Base-by-base conservation (phyloP, 2,113 vertebrate genomes). In the Podilymbus podiceps region DNA sequence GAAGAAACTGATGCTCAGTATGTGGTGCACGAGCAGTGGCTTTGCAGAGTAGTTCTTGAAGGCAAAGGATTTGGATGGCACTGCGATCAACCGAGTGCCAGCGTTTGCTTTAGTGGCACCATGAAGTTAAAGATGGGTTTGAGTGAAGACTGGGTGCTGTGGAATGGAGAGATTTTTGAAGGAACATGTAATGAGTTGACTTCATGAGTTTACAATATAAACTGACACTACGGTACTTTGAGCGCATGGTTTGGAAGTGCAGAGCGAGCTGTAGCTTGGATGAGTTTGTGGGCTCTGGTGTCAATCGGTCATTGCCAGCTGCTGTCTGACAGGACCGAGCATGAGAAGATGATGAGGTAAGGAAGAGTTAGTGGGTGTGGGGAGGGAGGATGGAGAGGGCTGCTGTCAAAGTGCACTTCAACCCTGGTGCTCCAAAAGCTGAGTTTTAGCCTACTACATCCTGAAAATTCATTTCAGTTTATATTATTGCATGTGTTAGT, bases 401-500 rank as follows among this genome's bases (percentile, higher is more conserved):
- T 0, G 0, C 16, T 92, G 80, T 89, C 86, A 95, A 88, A 94
- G 66, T 27, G 35, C 66, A 50, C 49, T 79, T 81, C 90, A 86
- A 42, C 40, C 66, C 55, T 58, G 40, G 69, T 0, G 0, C 31
- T 62, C 53, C 0, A 0, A 94, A 92, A 66, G 73, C 64, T 69
- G 79, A 69, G 83, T 78, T 89, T 88, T 76, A 81, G 40, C 80
- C 77, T 96, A 79, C 71, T 94, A 79, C 66, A 91, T 97, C 93
- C 90, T 95, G 66, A 90, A 95, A 92, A 95, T 92, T 93, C 73
- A 87, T 95, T 94, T 73, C 80, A 87, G 86, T 96, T 93, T 85
- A 95, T 97, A 91, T 94, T 97, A 93, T 95, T 92, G 46, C 25
- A 95, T 91, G 94, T 93, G 94, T 93, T 97, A 90, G 68, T 96